phyloP scores from a whole-genome alignment of 2,113 vertebrate genomes.

The Jaculus jaculus region DNA sequence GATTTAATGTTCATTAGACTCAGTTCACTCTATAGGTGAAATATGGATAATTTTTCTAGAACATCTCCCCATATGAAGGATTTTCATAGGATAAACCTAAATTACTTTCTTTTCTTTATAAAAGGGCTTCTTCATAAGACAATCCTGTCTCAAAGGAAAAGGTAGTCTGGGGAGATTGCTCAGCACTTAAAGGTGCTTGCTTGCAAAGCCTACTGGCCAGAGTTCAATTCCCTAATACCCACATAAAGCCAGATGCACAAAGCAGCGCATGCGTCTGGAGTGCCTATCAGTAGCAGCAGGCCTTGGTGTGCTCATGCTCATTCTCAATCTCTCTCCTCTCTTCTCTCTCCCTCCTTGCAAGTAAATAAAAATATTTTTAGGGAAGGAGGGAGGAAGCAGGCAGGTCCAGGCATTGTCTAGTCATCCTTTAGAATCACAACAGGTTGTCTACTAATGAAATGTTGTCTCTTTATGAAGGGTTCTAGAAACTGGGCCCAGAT shows the following conservation, averaged over 20 bases:
- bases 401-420: not conserved
- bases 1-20: constrained; percentile 3
- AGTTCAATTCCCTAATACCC: no score
- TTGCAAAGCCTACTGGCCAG: no score
- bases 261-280: no score
- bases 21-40: constrained; percentile 11
- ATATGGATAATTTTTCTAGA: not conserved
- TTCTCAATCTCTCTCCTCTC: no score
- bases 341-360: no score
- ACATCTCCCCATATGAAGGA: not conserved
- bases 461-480: not conserved
- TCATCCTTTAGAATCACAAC: not conserved
- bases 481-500: not conserved
- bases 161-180: no score
- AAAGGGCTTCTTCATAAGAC: not conserved
- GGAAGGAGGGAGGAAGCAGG: not conserved
- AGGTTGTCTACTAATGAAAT: not conserved
- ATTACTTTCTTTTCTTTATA: no score
- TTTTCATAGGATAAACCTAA: no score
- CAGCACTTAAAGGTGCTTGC: no score
- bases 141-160: not conserved
- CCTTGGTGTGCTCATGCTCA: no score
- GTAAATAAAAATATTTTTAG: not conserved
- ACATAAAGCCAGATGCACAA: no score
- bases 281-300: no score